Evolutionary conservation across 35 echinoderm and acorn worm genomes (phyloP), one percentile per base, ranked within the genome.

Genomic region (Lytechinus pictus): DNA sequence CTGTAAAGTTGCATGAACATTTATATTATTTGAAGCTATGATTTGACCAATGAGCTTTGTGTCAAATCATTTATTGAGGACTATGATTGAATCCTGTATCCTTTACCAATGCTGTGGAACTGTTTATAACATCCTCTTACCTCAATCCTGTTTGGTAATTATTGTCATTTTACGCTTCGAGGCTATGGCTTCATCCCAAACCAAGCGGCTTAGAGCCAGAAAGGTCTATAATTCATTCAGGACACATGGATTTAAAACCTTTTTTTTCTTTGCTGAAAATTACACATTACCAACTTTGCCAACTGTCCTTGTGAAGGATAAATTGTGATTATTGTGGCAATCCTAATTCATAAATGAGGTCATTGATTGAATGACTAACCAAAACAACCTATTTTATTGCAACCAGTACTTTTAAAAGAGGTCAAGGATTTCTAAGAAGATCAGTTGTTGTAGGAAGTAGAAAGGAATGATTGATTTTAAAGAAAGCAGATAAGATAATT

Each of bases 341-440:
- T 79, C 66, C 66, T 79, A 79, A 24, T 79, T 16, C 66, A 79
- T 79, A 79, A 79, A 79, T 79, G 66, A 79, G 66, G 66, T 79
- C 66, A 79, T 24, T 24, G 66, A 79, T 79, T 79, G 4, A 79
- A 79, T 79, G 66, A 24, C 16, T 79, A 79, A 79, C 21, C 66
- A 16, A 79, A 72, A 79, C 66, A 79, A 79, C 66, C 66, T 24
- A 12, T 79, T 79, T 79, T 79, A 79, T 79, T 79, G 66, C 66
- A 79, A n/a, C 66, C 66, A 79, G 66, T 16, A 79, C 66, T 79
- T 79, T n/a, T 79, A 24, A 24, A 79, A 7, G 66, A 24, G 66
- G 66, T 79, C 66, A 79, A 8, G 21, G 66, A 24, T 24, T n/a
- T n/a, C 14, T 4, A 8, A 44, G 33, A 8, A 44, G 33, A 44